Base-by-base conservation (phyloP, 2,888 invertebrate species). In the Phengaris arion region DNA sequence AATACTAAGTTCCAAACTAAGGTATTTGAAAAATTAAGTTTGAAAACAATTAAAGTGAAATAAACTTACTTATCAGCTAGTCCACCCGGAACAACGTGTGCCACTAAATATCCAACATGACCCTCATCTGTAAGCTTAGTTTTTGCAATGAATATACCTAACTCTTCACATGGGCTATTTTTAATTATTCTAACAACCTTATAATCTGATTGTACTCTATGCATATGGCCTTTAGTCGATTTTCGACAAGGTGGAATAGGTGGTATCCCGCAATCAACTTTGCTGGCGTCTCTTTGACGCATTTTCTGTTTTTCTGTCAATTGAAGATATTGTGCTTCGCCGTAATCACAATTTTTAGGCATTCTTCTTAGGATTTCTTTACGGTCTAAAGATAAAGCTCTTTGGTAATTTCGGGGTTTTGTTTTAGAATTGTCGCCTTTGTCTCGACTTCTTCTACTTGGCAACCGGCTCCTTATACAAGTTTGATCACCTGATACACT, bases 101-200 rank as follows among this genome's bases (percentile, higher is more conserved):
- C 96, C 4, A 96, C 95, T 77, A 96, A 90, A 84, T 96, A 96
- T 15, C 95, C 95, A n/a, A 94, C 85, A 76, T 93, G 94, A n/a
- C 94, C 94, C 84, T 94, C 94, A 76, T 95, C 95, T 3, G 94
- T 91, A 15, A 95, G 89, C 79, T 94, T 95, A 55, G 94, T 95
- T 87, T 95, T 96, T 5, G 96, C 95, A 77, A 96, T 96, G 82
- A 95, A 95, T 84, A 96, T 96, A 7, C 96, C 96, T 69, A 96
- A 87, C 85, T 96, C 96, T 83, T 96, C 95, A 55, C 93, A 88
- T 5, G 94, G 92, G 77, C 89, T 93, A 76, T 94, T 93, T 81
- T 95, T 94, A 6, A 90, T 85, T 78, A 96, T 94, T 81, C 94
- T 94, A 7, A 95, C 95, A 7, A 92, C 93, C 87, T 93, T 90